Evolutionary conservation across 2,113 vertebrate species (phyloP).

Genomic region (Accipiter cooperii): DNA sequence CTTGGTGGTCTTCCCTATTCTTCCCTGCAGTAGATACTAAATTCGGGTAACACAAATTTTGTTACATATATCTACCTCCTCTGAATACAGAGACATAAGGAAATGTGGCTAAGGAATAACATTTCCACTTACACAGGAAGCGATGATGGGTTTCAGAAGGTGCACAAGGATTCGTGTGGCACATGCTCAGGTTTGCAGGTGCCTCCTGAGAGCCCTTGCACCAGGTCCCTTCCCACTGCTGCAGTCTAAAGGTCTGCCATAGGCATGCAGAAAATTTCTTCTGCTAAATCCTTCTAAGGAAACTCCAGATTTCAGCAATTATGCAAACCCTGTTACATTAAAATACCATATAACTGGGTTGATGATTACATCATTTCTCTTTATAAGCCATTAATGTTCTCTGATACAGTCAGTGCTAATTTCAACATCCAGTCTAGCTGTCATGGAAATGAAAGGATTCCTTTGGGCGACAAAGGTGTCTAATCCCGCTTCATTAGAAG

Average conservation of each 20-base stretch:
- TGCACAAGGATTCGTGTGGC: neutral
- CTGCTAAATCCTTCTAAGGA: neutral
- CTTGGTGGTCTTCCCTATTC: neutral
- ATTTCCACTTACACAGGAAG: neutral
- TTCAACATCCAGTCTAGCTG: neutral
- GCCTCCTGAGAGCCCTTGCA: neutral
- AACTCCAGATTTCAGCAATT: neutral
- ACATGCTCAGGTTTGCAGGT: neutral
- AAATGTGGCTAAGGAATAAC: neutral
- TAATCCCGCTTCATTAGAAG: neutral
- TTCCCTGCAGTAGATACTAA: neutral
- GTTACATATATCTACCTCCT: neutral
- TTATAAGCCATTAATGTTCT: neutral
- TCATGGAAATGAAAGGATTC: neutral
- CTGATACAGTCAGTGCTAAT: neutral
- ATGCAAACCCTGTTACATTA: neutral
- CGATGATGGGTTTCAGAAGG: neutral
- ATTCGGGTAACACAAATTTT: neutral
- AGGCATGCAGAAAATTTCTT: neutral
- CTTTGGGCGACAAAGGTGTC: neutral
- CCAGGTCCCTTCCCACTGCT: neutral
- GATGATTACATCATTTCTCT: neutral
- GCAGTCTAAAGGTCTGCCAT: neutral
- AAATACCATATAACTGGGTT: neutral
- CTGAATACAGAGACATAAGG: neutral